A percentile compares a stretch with the other conserved stretches of the same genome.
Evolutionary conservation across 2,888 invertebrate species (phyloP).

Genomic region (Xylophagus ater): DNA sequence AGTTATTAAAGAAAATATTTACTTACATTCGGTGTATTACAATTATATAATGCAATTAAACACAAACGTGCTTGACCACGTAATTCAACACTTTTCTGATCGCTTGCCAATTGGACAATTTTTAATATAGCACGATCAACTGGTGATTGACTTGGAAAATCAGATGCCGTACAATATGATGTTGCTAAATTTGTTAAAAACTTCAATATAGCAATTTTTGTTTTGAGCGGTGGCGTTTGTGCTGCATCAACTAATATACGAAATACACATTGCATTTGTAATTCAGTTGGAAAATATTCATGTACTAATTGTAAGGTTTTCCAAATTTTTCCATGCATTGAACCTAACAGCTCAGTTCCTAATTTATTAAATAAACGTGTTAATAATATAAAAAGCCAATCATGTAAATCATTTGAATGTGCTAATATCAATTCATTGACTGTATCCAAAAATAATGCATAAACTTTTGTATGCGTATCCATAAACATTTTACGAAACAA

Average conservation of each 20-base stretch:
- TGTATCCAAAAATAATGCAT: constrained; percentile 86
- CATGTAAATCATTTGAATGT: constrained; percentile 77
- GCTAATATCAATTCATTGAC: constrained; percentile 78
- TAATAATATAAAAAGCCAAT: constrained; percentile 87
- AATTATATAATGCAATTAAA: constrained; percentile 78
- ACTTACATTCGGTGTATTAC: constrained; percentile 62
- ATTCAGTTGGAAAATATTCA: constrained; percentile 54
- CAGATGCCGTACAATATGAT: constrained; percentile 44
- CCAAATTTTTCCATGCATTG: constrained; percentile 82
- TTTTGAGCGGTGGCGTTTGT: constrained; percentile 79
- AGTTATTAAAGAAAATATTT: background rate
- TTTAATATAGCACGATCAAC: constrained; percentile 60
- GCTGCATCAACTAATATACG: constrained; percentile 83
- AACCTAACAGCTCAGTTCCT: constrained; percentile 82
- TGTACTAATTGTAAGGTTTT: constrained; percentile 69
- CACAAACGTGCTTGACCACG: constrained; percentile 55
- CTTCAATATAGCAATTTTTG: constrained; percentile 63
- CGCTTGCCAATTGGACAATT: constrained; percentile 57
- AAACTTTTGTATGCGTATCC: constrained; percentile 90
- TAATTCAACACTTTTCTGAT: constrained; percentile 59
- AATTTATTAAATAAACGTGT: constrained; percentile 78
- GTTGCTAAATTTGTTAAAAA: constrained; percentile 61
- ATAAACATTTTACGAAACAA: constrained; percentile 94
- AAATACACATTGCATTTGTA: constrained; percentile 53
- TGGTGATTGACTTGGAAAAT: constrained; percentile 38